Conservation (phyloP, 1,140 invertebrate genomes). For the Magallana angulata region DNA sequence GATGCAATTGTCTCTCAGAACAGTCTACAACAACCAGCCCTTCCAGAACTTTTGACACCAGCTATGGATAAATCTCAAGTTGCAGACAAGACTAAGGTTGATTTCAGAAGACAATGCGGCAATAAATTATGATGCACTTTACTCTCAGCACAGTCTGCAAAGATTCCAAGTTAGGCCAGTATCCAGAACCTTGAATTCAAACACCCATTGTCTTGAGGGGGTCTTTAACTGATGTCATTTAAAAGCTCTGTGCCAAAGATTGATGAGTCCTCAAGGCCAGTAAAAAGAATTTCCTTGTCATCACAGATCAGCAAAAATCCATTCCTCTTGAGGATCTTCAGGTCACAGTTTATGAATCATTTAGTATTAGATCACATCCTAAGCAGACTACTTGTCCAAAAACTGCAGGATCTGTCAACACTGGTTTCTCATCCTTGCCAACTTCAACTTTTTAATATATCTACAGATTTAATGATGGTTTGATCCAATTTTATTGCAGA, state of each 20-base stretch:
- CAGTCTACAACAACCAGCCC: too few species aligned
- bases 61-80: neutral
- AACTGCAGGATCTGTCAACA: neutral
- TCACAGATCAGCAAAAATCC: slow-evolving; percentile 10
- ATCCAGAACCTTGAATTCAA: slow-evolving; percentile 9
- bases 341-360: neutral
- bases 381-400: neutral
- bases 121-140: neutral
- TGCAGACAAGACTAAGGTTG: neutral
- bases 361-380: neutral
- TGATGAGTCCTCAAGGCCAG: neutral
- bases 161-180: neutral
- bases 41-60: neutral
- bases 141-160: neutral
- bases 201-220: neutral
- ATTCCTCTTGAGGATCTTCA: neutral
- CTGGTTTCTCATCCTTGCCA: neutral
- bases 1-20: too few species aligned
- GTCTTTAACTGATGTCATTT: slow-evolving; percentile 24
- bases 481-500: neutral
- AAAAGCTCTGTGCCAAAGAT: slow-evolving; percentile 14
- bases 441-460: neutral
- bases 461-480: neutral
- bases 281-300: neutral
- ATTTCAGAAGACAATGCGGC: neutral